phyloP scores from a whole-genome alignment of 2,113 vertebrate genomes.

The cattle (Bos taurus) region DNA sequence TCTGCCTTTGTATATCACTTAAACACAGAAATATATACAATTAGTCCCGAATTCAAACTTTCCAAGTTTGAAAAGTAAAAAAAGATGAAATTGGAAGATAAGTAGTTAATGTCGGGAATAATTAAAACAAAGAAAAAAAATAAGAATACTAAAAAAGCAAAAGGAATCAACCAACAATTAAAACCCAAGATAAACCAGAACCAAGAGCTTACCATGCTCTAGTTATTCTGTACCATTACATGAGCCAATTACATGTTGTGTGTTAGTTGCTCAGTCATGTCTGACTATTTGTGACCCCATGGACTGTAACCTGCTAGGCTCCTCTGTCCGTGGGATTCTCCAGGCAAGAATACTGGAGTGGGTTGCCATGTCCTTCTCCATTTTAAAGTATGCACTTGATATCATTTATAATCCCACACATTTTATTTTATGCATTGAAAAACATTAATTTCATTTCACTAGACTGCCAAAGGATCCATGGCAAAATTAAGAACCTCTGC shows the following conservation, averaged over 20 bases:
- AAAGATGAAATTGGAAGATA: not conserved
- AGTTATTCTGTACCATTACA: slow-evolving; percentile 35
- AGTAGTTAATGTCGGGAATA: not conserved
- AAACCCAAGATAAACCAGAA: slow-evolving; percentile 42
- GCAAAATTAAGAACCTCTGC: not conserved
- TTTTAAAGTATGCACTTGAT: not conserved
- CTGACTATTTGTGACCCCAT: not conserved
- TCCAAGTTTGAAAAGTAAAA: slow-evolving; percentile 25
- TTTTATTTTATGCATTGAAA: not conserved
- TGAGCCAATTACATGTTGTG: not conserved
- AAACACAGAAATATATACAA: not conserved
- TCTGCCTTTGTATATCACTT: not conserved
- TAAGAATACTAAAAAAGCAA: slow-evolving; percentile 5
- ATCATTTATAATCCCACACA: not conserved
- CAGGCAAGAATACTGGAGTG: not conserved
- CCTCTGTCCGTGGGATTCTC: not conserved
- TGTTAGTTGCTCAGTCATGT: not conserved
- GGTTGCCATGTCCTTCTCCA: not conserved
- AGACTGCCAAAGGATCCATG: not conserved
- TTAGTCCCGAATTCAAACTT: slow-evolving; percentile 1
- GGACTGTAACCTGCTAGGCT: not conserved
- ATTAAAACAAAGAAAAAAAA: slow-evolving; percentile 29
- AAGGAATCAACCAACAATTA: slow-evolving; percentile 5
- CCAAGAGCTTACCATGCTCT: slow-evolving; percentile 23
- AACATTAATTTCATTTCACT: not conserved